Evolutionary conservation across 2,113 vertebrate genomes (phyloP).

Genomic region (Proteles cristata): DNA sequence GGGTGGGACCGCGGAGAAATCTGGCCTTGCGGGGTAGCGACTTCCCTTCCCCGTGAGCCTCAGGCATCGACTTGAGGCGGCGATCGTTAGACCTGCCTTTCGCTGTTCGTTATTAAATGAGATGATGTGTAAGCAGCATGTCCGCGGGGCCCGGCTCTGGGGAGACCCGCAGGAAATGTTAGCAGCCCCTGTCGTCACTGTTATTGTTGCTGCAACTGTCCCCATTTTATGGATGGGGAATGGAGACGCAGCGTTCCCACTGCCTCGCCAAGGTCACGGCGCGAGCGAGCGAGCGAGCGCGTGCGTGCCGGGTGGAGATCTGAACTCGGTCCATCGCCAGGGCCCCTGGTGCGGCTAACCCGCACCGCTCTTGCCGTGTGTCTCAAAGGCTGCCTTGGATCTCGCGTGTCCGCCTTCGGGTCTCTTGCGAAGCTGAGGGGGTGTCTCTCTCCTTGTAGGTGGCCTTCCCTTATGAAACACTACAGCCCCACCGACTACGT

Average conservation of each 20-base stretch:
- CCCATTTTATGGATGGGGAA: neutral
- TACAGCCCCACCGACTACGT: slow-evolving; percentile 93
- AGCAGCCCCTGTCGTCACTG: neutral
- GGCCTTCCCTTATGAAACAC: slow-evolving; percentile 95
- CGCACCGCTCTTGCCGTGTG: neutral
- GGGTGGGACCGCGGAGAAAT: neutral
- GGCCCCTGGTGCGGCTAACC: neutral
- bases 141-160: neutral
- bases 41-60: neutral
- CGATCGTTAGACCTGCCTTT: neutral
- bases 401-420: neutral
- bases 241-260: neutral
- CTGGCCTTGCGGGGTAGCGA: slow-evolving; percentile 51
- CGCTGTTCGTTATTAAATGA: neutral
- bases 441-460: slow-evolving; percentile 85
- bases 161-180: neutral
- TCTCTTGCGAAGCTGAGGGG: slow-evolving; percentile 12
- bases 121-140: neutral
- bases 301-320: neutral
- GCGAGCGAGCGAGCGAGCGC: neutral
- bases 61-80: neutral
- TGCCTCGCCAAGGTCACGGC: slow-evolving; percentile 64
- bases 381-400: neutral
- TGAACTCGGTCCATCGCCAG: neutral
- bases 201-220: neutral